Percentiles rank a stretch among this genome's conserved stretches.
phyloP scores from a whole-genome alignment of 2,113 vertebrate genomes.

The Platycercus adscitus region DNA sequence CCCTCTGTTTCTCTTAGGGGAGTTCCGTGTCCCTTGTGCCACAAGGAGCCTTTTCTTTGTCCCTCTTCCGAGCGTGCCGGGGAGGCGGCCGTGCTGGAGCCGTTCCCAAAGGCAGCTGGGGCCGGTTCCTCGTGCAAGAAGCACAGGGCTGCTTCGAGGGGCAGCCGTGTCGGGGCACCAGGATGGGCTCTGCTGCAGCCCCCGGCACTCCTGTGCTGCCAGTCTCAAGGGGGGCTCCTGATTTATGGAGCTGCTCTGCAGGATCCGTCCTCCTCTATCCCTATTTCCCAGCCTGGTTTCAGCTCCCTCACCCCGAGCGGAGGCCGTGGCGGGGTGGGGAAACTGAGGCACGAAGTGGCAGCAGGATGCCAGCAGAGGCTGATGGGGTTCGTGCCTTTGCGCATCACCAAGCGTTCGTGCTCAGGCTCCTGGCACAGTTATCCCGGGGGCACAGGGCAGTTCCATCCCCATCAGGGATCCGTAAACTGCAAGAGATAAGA shows the following conservation, averaged over 20 bases:
- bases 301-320: neutral
- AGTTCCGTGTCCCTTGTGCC: constrained; percentile 42
- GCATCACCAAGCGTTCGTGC: neutral
- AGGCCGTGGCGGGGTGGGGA: neutral
- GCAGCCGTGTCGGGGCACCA: neutral
- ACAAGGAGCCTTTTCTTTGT: constrained; percentile 64
- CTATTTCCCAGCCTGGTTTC: neutral
- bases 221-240: rapidly evolving
- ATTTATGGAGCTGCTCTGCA: neutral
- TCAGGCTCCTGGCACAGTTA: neutral
- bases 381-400: neutral
- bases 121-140: neutral
- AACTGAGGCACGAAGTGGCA: neutral
- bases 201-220: neutral
- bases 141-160: neutral
- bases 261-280: neutral
- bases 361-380: neutral
- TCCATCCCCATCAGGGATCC: neutral
- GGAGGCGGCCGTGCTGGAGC: neutral
- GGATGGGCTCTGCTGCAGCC: neutral
- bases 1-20: constrained; percentile 61
- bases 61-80: neutral
- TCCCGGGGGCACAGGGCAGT: rapidly evolving
- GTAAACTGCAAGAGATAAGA: neutral
- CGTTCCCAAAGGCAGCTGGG: neutral